Percentiles rank a stretch among this genome's conserved stretches.
These are phyloP conservation scores for Clarias magur DNA, from an alignment of 2,113 vertebrate species.

Conservation along the genomic window DNA sequence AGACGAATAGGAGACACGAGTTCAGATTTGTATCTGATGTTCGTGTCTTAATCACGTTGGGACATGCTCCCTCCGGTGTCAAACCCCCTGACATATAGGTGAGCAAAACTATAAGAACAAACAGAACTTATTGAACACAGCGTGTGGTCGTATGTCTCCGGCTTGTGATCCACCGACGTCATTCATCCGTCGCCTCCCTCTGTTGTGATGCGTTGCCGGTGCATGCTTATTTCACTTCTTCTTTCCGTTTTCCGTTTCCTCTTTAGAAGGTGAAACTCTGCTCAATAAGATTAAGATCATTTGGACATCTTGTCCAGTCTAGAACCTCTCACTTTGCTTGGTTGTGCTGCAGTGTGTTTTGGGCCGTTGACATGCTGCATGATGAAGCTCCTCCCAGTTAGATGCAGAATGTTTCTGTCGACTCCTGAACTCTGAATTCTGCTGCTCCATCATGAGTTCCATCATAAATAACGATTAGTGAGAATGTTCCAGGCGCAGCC, in stretches of 20 bases:
- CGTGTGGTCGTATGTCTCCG: not conserved
- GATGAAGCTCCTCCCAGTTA: not conserved
- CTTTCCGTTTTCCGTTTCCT: not conserved
- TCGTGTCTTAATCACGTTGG: not conserved
- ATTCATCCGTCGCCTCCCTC: not conserved
- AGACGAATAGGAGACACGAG: not conserved
- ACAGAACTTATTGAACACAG: not conserved
- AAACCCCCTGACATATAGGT: not conserved
- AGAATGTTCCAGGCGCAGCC: not conserved
- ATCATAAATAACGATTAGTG: not conserved
- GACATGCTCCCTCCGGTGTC: not conserved
- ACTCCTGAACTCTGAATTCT: not conserved
- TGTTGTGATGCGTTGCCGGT: not conserved
- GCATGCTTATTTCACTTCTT: not conserved
- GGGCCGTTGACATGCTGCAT: not conserved
- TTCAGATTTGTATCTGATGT: not conserved
- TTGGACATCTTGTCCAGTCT: not conserved
- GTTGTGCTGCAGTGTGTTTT: not conserved
- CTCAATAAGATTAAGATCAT: not conserved
- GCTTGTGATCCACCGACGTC: not conserved
- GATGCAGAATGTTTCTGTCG: not conserved
- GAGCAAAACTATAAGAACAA: not conserved
- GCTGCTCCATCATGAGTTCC: not conserved
- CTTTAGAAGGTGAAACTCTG: not conserved
- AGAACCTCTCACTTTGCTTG: not conserved